These are phyloP conservation scores for Anagyrus pseudococci DNA, from an alignment of 2,888 invertebrate genomes.

Conservation along the genomic window DNA sequence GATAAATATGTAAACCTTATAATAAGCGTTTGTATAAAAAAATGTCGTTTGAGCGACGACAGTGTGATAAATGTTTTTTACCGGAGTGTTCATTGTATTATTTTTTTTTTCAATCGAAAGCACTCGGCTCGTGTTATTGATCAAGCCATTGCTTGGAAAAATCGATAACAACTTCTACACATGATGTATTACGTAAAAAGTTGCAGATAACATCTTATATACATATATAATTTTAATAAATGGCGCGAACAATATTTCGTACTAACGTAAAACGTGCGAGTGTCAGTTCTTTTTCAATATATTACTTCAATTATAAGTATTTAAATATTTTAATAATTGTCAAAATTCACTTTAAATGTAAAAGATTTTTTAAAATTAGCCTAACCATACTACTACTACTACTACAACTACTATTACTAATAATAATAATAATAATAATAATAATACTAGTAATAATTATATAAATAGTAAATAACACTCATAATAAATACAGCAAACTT, in stretches of 20 bases:
- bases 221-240: slow-evolving; percentile 16
- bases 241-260: slow-evolving; percentile 15
- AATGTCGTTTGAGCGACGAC: slow-evolving; percentile 32
- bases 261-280: slow-evolving; percentile 7
- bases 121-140: slow-evolving; percentile 20
- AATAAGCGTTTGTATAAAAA: slow-evolving; percentile 26
- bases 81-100: slow-evolving; percentile 40
- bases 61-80: slow-evolving; percentile 42
- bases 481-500: too few relatives aligned
- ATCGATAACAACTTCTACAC: slow-evolving; percentile 17
- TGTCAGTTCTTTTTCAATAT: too few relatives aligned
- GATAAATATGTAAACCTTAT: slow-evolving; percentile 15
- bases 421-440: too few relatives aligned
- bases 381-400: too few relatives aligned
- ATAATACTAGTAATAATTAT: too few relatives aligned
- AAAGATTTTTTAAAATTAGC: too few relatives aligned
- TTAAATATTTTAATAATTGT: too few relatives aligned
- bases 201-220: slow-evolving; percentile 1
- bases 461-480: too few relatives aligned
- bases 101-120: slow-evolving; percentile 25
- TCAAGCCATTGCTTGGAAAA: slow-evolving; percentile 2
- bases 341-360: too few relatives aligned
- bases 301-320: too few relatives aligned
- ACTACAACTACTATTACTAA: too few relatives aligned
- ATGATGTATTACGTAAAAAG: slow-evolving; percentile 5